A percentile compares a stretch with the other conserved stretches of the same genome.
These are phyloP conservation scores for Hippocampus abdominalis DNA, from an alignment of 2,113 vertebrate species.

Conservation along the genomic window DNA sequence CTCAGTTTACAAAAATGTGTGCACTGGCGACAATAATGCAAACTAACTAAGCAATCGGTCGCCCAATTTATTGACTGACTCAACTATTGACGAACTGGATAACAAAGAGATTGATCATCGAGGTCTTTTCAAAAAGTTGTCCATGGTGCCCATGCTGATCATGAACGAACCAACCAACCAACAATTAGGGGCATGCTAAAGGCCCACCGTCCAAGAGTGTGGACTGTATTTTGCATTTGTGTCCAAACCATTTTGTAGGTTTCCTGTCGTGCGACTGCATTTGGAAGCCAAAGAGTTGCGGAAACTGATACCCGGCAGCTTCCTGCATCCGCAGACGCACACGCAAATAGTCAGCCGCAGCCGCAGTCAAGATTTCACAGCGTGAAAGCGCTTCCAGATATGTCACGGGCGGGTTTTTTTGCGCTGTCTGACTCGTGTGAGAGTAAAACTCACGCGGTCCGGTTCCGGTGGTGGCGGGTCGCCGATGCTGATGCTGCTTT, in stretches of 20 bases:
- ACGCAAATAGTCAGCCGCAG: not conserved
- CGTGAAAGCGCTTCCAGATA: not conserved
- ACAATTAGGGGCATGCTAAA: not conserved
- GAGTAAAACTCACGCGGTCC: constrained; percentile 71
- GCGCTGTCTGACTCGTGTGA: too few species aligned
- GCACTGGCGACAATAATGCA: too few species aligned
- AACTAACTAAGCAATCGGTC: too few species aligned
- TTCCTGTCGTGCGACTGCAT: not conserved
- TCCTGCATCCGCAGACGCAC: constrained; percentile 13
- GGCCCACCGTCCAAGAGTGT: not conserved
- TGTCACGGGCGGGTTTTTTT: constrained; percentile 2
- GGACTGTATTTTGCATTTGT: not conserved
- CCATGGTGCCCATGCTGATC: too few species aligned
- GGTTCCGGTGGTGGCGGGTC: constrained; percentile 58
- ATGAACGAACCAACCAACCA: not conserved
- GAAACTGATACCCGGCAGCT: constrained; percentile 3
- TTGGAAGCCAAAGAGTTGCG: not conserved
- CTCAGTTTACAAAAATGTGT: too few species aligned
- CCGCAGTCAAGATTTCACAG: constrained; percentile 1
- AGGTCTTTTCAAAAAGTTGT: too few species aligned
- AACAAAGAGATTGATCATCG: too few species aligned
- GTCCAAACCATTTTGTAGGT: not conserved
- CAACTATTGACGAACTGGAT: too few species aligned
- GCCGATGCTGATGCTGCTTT: constrained; percentile 74
- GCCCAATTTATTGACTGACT: too few species aligned